Conservation (phyloP, 2,888 invertebrate species). For the Ectemnius cavifrons region DNA sequence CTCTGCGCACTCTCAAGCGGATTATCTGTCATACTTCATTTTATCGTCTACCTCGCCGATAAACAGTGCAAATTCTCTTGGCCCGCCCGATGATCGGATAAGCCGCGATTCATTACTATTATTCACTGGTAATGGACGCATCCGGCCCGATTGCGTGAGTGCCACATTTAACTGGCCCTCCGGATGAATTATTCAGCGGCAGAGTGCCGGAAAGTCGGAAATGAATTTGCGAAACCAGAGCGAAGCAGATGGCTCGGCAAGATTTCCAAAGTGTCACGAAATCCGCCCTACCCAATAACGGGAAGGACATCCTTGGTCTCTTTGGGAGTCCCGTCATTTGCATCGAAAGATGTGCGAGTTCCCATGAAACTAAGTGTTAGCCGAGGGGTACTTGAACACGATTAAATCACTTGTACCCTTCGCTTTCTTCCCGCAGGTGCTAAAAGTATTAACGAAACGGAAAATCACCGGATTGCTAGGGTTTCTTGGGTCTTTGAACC, state of each 20-base stretch:
- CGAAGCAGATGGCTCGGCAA: conserved; percentile 3
- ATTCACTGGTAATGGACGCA: conserved; percentile 19
- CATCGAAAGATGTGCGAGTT: no score
- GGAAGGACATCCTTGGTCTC: no score
- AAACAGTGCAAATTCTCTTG: background rate
- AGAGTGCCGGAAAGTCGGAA: conserved; percentile 27
- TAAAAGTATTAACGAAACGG: no score
- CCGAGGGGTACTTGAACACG: no score
- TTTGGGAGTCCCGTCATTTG: no score
- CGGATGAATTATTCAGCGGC: conserved; percentile 50
- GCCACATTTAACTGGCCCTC: conserved; percentile 42
- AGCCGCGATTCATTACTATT: conserved; percentile 27
- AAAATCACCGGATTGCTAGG: no score
- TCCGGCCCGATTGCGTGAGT: conserved; percentile 5
- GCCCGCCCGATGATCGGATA: background rate
- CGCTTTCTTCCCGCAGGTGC: no score
- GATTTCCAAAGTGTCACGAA: conserved; percentile 15
- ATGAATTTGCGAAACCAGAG: conserved; percentile 49
- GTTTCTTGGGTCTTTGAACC: no score
- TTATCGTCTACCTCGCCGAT: background rate
- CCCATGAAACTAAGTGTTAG: no score
- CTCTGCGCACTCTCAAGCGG: background rate
- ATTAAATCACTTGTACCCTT: no score
- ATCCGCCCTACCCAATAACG: no score
- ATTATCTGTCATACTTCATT: no score